A percentile compares a stretch with the other conserved stretches of the same genome.
Conservation (phyloP, 2,888 invertebrate species). For the Fragum whitleyi region DNA sequence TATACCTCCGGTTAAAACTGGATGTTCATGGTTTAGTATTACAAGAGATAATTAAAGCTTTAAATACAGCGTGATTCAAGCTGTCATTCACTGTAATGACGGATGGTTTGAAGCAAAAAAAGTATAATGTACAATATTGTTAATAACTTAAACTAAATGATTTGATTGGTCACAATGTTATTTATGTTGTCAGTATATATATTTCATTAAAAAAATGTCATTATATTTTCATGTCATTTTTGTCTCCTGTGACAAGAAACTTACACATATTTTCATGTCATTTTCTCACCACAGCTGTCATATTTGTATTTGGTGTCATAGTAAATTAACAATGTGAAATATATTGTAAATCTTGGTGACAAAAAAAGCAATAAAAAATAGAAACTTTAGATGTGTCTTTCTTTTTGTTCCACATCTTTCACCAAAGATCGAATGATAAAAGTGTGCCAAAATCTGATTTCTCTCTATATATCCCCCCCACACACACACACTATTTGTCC, state of each 20-base stretch:
- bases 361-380: slow-evolving; percentile 29
- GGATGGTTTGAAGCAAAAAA: too few relatives aligned
- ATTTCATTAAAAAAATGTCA: not conserved
- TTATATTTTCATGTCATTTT: too few relatives aligned
- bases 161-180: not conserved
- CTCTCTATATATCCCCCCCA: too few relatives aligned
- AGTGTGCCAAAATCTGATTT: too few relatives aligned
- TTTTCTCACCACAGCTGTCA: not conserved
- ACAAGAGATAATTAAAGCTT: too few relatives aligned
- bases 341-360: slow-evolving; percentile 26
- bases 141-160: not conserved
- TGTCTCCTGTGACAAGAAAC: not conserved
- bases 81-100: too few relatives aligned
- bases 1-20: too few relatives aligned
- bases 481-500: too few relatives aligned
- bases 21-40: too few relatives aligned
- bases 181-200: not conserved
- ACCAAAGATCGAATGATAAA: too few relatives aligned
- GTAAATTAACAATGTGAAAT: slow-evolving; percentile 21
- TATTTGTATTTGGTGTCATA: slow-evolving; percentile 19
- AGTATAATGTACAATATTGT: not conserved
- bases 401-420: too few relatives aligned
- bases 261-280: slow-evolving; percentile 4
- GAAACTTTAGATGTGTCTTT: slow-evolving; percentile 1
- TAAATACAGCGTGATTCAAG: too few relatives aligned